These are phyloP conservation scores for Nesidiocoris tenuis DNA, from an alignment of 2,888 invertebrate species.

Conservation along the genomic window DNA sequence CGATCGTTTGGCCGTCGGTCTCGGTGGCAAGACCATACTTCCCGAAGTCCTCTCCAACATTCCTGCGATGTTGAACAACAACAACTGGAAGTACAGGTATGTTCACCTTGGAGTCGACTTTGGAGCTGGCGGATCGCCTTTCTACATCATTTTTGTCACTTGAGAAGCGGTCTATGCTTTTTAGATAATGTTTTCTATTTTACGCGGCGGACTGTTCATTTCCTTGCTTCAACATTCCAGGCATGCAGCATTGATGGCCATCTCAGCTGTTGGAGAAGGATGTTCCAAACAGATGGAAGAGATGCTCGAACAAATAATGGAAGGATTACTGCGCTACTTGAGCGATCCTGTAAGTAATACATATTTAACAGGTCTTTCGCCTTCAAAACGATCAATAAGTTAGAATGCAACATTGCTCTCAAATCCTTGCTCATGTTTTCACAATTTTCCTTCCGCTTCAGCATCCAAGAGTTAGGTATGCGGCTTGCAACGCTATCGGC, in stretches of 20 bases:
- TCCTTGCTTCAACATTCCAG: slow-evolving; percentile 53
- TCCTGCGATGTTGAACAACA: slow-evolving; percentile 79
- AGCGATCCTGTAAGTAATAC: slow-evolving; percentile 70
- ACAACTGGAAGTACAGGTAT: slow-evolving; percentile 77
- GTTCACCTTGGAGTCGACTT: slow-evolving; percentile 11
- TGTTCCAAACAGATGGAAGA: slow-evolving; percentile 98
- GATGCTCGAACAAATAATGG: slow-evolving; percentile 88
- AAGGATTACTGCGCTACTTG: slow-evolving; percentile 82
- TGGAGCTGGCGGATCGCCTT: too few relatives aligned
- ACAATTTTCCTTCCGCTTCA: slow-evolving; percentile 57
- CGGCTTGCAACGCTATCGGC: slow-evolving; percentile 97
- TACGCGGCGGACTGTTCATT: too few relatives aligned
- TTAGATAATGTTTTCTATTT: too few relatives aligned
- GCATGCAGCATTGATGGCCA: slow-evolving; percentile 98
- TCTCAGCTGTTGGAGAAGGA: slow-evolving; percentile 97
- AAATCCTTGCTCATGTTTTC: too few relatives aligned
- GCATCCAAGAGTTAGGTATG: slow-evolving; percentile 91
- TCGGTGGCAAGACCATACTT: slow-evolving; percentile 90
- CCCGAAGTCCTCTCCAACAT: slow-evolving; percentile 83
- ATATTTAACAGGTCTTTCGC: too few relatives aligned
- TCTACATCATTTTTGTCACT: too few relatives aligned
- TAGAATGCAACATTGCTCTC: too few relatives aligned
- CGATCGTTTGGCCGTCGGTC: slow-evolving; percentile 94
- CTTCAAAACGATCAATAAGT: too few relatives aligned
- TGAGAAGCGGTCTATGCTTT: too few relatives aligned